Evolutionary conservation across 2,888 invertebrate genomes (phyloP), one percentile per base, ranked within the genome.

Genomic region (Rutpela maculata): DNA sequence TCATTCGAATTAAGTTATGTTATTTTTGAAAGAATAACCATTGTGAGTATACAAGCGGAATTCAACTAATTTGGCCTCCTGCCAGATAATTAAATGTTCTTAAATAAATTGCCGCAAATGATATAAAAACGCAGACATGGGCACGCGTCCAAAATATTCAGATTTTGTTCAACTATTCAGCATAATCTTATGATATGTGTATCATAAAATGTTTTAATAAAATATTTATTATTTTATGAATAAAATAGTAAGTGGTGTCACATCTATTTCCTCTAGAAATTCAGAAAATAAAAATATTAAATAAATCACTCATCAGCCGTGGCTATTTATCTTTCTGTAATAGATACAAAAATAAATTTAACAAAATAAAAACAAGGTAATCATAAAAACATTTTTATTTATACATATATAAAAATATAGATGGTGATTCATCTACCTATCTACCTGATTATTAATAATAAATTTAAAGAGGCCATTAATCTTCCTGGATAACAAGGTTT

Each of bases 51-150:
- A 78, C 78, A 77, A 76, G 71, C 78, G 86, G 86, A 86, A 87
- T 85, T 83, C 80, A 82, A 84, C 85, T 86, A 87, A 87, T 87
- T 88, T 88, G 88, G 87, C 80, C 57, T 31, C 10, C 7, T 65
- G 84, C 87, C 87, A 88, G 84, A 84, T 86, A 87, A 88, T 88
- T 88, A 88, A 87, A 87, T 80, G 84, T 86, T 86, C 86, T 82
- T 84, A 86, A 87, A 87, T 87, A 86, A 86, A 87, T 87, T 86
- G 83, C 85, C 78, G 80, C 84, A 83, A 86, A 86, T 86, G 84
- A 85, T 85, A 86, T 85, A 84, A 86, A 86, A 86, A 85, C 80
- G 80, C 80, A 81, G 81, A 80, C 80, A 65, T 78, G 75, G 82
- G 81, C 81, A 72, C 31, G 10, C 50, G 56, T 82, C 84, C 84